Percentiles rank a stretch among this genome's conserved stretches.
phyloP scores from a whole-genome alignment of 2,113 vertebrate genomes.

The Hepsetus odoe region DNA sequence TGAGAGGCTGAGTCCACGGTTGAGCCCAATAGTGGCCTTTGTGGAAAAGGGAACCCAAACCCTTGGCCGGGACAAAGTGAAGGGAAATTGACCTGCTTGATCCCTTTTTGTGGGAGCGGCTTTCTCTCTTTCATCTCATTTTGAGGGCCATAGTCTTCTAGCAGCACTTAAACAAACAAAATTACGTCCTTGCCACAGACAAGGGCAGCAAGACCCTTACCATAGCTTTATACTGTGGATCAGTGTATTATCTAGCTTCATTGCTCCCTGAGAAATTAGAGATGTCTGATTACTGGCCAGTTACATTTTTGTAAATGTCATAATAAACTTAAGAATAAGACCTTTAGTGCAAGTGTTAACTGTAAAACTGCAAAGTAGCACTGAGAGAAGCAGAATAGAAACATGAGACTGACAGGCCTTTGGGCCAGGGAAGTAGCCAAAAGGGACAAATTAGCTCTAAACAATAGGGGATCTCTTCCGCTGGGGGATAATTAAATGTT shows the following conservation, averaged over 20 bases:
- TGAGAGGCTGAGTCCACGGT: conserved; percentile 64
- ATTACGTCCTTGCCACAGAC: conserved; percentile 68
- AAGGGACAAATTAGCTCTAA: conserved; percentile 85
- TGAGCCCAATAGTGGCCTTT: conserved; percentile 75
- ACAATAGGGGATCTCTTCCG: conserved; percentile 90
- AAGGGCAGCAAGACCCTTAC: conserved; percentile 45
- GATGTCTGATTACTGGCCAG: conserved; percentile 6
- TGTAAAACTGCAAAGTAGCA: conserved; percentile 30
- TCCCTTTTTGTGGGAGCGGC: conserved; percentile 72
- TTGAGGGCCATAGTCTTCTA: conserved; percentile 72
- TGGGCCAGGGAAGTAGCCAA: conserved; percentile 81
- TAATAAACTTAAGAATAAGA: conserved; percentile 40
- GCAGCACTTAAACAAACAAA: conserved; percentile 80
- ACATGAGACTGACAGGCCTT: conserved; percentile 74
- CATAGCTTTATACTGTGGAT: conserved; percentile 46
- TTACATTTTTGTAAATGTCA: conserved; percentile 22
- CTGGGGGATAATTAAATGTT: conserved; percentile 89
- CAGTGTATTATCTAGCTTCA: conserved; percentile 58
- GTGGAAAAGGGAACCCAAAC: conserved; percentile 76
- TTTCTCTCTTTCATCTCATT: conserved; percentile 75
- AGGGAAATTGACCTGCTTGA: conserved; percentile 82
- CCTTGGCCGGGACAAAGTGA: conserved; percentile 75
- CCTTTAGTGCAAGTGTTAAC: conserved; percentile 19
- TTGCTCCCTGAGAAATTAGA: background rate
- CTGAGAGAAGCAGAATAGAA: conserved; percentile 64